Percentiles rank a stretch among this genome's conserved stretches.
These are phyloP conservation scores for Ctenicera cuprea DNA, from an alignment of 2,888 invertebrate genomes.

Conservation along the genomic window DNA sequence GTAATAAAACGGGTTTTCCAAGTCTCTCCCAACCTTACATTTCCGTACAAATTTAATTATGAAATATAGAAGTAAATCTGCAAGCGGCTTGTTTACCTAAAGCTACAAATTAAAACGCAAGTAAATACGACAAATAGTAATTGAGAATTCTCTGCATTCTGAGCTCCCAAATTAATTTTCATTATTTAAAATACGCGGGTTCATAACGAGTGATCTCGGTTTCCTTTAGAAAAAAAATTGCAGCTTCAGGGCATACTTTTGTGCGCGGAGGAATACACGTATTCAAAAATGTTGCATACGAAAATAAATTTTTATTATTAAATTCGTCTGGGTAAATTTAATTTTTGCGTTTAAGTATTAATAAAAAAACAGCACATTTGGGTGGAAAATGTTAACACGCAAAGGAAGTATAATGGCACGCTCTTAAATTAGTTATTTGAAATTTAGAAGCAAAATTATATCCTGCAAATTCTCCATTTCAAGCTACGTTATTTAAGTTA, in stretches of 20 bases:
- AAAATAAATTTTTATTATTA: too few species aligned
- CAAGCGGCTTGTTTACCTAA: conserved; percentile 25
- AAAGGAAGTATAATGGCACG: too few species aligned
- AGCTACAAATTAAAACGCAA: conserved; percentile 26
- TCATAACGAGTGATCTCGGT: not conserved
- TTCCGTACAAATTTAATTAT: conserved; percentile 37
- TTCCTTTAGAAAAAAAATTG: conserved; percentile 8
- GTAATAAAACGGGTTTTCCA: conserved; percentile 17
- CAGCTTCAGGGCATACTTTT: not conserved
- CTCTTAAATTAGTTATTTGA: too few species aligned
- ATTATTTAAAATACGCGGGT: conserved; percentile 17
- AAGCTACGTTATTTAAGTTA: not conserved
- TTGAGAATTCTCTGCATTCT: conserved; percentile 7
- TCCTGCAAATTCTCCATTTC: too few species aligned
- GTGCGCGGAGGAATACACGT: not conserved
- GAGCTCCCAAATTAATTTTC: conserved; percentile 25
- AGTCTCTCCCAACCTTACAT: conserved; percentile 21
- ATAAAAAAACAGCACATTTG: too few species aligned
- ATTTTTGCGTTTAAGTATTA: too few species aligned
- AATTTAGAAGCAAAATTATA: too few species aligned
- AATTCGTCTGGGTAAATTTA: too few species aligned
- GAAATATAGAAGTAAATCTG: conserved; percentile 37
- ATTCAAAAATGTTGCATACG: too few species aligned
- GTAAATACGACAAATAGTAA: conserved; percentile 31
- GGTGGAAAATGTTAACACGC: too few species aligned